phyloP scores from a whole-genome alignment of 2,797 vertebrate species.

The Microtus agrestis region DNA sequence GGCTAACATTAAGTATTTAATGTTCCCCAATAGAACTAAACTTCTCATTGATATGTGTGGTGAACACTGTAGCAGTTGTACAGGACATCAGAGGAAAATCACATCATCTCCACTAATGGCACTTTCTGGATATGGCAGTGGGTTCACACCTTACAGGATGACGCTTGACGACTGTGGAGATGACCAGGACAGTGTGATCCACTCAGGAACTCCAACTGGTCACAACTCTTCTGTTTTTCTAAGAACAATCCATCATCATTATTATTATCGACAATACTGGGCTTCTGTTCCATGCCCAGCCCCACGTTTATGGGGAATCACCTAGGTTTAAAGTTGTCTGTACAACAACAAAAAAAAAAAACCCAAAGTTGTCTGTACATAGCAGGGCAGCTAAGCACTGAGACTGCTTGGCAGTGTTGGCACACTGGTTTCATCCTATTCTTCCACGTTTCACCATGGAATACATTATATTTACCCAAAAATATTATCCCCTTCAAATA shows the following conservation, averaged over 20 bases:
- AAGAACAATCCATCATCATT: neutral
- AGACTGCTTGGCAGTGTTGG: neutral
- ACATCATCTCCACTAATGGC: neutral
- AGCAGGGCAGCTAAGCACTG: neutral
- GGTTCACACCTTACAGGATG: neutral
- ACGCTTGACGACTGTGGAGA: neutral
- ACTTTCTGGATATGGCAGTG: neutral
- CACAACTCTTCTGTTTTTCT: neutral
- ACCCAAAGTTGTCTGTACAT: neutral
- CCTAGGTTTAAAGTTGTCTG: neutral
- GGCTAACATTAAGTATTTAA: slow-evolving; percentile 18
- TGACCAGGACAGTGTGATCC: neutral
- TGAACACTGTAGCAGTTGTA: neutral
- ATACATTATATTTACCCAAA: neutral
- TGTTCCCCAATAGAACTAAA: neutral
- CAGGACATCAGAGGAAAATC: slow-evolving; percentile 1
- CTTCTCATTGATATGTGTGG: neutral
- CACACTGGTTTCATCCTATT: neutral
- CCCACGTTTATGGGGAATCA: neutral
- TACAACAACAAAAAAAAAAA: neutral
- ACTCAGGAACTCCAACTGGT: slow-evolving; percentile 25
- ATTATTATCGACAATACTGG: slow-evolving; percentile 3
- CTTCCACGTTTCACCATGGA: neutral
- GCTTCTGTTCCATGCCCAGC: neutral
- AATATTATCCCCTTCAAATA: neutral